A percentile compares a stretch with the other conserved stretches of the same genome.
Evolutionary conservation across 2,113 vertebrate species (phyloP).

Genomic region (Carlito syrichta): DNA sequence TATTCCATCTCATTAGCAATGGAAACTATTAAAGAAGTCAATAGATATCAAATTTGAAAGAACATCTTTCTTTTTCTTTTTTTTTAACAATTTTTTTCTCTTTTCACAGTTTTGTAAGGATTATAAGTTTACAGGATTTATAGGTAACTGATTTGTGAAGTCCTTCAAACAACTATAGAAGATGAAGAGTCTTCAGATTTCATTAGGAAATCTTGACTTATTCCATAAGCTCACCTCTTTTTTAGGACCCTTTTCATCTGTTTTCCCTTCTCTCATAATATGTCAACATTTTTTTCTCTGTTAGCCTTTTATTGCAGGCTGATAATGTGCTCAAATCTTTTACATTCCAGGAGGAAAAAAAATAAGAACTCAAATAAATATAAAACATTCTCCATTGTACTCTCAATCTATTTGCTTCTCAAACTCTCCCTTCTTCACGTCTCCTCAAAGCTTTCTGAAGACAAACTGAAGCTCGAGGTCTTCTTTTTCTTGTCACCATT

Average conservation of each 20-base stretch:
- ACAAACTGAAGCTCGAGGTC: background rate
- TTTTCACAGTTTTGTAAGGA: background rate
- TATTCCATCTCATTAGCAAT: background rate
- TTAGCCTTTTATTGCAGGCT: background rate
- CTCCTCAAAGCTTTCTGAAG: background rate
- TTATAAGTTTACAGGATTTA: background rate
- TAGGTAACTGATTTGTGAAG: accelerated
- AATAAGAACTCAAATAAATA: too few relatives aligned
- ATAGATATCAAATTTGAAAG: background rate
- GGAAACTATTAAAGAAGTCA: background rate
- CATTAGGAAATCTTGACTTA: background rate
- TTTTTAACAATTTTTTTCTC: background rate
- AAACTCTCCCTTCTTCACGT: background rate
- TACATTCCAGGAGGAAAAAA: background rate
- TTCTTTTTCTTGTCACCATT: background rate
- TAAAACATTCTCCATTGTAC: background rate
- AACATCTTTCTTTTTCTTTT: background rate
- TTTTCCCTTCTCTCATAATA: background rate
- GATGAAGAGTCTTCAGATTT: background rate
- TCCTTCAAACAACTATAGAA: background rate
- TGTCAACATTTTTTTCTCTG: background rate
- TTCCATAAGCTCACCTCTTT: accelerated
- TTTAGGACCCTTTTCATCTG: background rate
- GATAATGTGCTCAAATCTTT: background rate
- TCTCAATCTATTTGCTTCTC: background rate